Evolutionary conservation across 2,797 vertebrate species (phyloP), one percentile per base, ranked within the genome.

Genomic region (Vireo griseus): DNA sequence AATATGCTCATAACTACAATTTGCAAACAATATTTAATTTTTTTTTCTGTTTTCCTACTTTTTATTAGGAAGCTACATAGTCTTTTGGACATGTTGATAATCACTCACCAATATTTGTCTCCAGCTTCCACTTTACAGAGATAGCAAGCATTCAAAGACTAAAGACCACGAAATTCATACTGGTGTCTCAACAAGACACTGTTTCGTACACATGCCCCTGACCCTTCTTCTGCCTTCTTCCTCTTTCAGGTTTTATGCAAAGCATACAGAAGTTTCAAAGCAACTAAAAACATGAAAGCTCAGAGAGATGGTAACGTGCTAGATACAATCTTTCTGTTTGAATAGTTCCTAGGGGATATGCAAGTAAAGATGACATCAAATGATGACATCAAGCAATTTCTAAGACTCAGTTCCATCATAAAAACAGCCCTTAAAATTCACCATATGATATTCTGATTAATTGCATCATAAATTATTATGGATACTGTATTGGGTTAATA

Each of bases 41-140:
- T 48, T 54, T 21, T 66, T 9, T 72, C 51, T 10, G 4, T 26
- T 90, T 74, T 90, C 78, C 28, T 87, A 19, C 25, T 66, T 95
- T 92, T 90, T 21, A n/a, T 88, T 74, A 75, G 40, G 21, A 81
- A 68, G n/a, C 55, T 92, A 24, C 57, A 76, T 26, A 86, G 52
- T 66, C 9, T 84, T 94, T 92, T 88, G 87, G 80, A 82, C 39
- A 66, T 24, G 4, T 14, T 80, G 26, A 62, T 95, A 47, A 58
- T 96, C 33, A 45, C 24, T 91, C 71, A 96, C 29, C 67, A 63
- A 6, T 18, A 67, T 45, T 88, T 95, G 68, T 85, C 71, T 79
- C 63, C 45, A 91, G 54, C 75, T 95, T 90, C 71, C 79, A 94
- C 73, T 91, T 94, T 86, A 95, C 51, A 77, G n/a, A 69, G 40